Evolutionary conservation across 2,113 vertebrate genomes (phyloP), one percentile per base, ranked within the genome.

Genomic region (Formicarius rufipectus): DNA sequence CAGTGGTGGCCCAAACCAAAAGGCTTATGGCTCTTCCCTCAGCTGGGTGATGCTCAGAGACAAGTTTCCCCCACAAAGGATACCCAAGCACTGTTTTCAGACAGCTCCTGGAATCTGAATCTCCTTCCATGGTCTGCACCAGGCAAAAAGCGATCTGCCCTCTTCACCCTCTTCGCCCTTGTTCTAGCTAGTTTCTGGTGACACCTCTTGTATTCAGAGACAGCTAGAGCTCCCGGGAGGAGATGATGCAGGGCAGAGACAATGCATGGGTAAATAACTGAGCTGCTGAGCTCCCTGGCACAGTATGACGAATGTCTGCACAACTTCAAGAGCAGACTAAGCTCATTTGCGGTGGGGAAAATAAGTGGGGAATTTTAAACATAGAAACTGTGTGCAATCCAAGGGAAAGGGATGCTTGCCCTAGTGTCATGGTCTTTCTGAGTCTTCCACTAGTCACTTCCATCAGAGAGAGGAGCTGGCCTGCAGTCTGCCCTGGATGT

Each of bases 371-470:
- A 53, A 62, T 69, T 90, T 49, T 4, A 49, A 69, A 49, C 2
- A 22, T 1, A 2, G 35, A 75, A 91, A 28, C 12, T 5, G 1
- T 0, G 6, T 14, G 35, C 37, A 21, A 6, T 4, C 39, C 45
- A 17, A 39, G 63, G 52, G 21, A 63, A 50, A 0, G 2, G 50
- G 27, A 31, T 10, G 47, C 39, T 44, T 21, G 17, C 47, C 56
- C 30, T 31, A 49, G 11, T 25, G 66, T 33, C 60, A 0, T 10
- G 14, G 50, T 9, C 44, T 33, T 55, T 39, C 44, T 10, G 2
- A 24, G 7, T 64, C 18, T 63, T 35, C 42, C 85, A 10, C 17
- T 10, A 44, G 16, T 45, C 79, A 20, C 11, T 12, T 22, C 59
- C 27, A 40, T 5, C 62, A 44, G 16, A 53, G 42, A 23, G 23